Base-by-base conservation (phyloP, 2,888 invertebrate genomes). In the Neoitamus cyanurus region DNA sequence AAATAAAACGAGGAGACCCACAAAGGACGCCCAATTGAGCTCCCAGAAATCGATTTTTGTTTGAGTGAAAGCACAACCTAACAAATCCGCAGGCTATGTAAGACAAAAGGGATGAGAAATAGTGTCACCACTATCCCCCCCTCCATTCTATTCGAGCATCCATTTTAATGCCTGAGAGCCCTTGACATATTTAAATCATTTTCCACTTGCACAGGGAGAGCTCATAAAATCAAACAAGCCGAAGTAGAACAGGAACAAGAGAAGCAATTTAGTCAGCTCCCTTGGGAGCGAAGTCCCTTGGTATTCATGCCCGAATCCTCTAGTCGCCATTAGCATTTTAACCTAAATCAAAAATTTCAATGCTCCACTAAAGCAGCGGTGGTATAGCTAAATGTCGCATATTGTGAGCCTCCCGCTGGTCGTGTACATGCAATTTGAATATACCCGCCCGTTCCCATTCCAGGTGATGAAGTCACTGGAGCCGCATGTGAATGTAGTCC, bases 391-490 rank as follows among this genome's bases (percentile, higher is more conserved):
- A 58, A 58, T 58, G 58, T 58, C 58, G 58, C 58, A 58, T 58
- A 58, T 58, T 58, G 58, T 48, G 78, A 5, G 20, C 1, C 34
- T 5, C 6, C 25, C n/a, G n/a, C n/a, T n/a, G n/a, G 20, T 9
- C 58, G 25, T 25, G 58, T 20, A 34, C 48, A 42, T 34, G 31
- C 15, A 58, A 48, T 80, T 58, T 80, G 58, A 80, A 48, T 80
- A 80, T 80, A 58, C 58, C 34, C 34, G 58, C 20, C 58, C 15
- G 15, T 58, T 58, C 58, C 58, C 58, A 15, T 82, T 72, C 42
- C 92, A 95, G 89, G 97, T 98, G 36, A 97, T 98, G 97, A 98
- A 98, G 92, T 95, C 95, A 89, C 92, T 98, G 84, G 97, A 97
- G 75, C 95, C 95, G 0, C 98, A 98, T 92, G 95, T 96, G 0